Percentiles rank a stretch among this genome's conserved stretches.
These are phyloP conservation scores for Limnephilus auricula DNA, from an alignment of 2,888 invertebrate genomes.

Conservation along the genomic window DNA sequence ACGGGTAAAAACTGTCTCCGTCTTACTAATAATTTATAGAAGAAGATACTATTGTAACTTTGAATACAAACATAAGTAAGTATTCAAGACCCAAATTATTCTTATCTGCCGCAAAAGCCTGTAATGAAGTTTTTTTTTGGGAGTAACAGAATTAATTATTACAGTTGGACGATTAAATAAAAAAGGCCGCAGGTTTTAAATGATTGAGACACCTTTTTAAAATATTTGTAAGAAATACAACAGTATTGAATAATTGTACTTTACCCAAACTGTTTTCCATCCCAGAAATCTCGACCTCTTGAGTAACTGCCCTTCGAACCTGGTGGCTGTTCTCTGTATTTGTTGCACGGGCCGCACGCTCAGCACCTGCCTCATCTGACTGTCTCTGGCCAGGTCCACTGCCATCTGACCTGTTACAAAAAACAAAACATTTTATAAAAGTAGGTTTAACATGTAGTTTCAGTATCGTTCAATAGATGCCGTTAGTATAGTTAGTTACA, in stretches of 20 bases:
- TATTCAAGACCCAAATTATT: neutral
- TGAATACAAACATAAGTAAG: too few relatives aligned
- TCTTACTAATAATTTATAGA: too few relatives aligned
- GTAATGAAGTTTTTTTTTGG: neutral
- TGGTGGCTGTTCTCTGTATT: constrained; percentile 77
- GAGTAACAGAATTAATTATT: neutral
- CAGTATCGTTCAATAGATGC: too few relatives aligned
- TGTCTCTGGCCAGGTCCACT: constrained; percentile 79
- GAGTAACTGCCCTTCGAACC: constrained; percentile 82
- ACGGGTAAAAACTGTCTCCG: too few relatives aligned
- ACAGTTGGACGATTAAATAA: too few relatives aligned
- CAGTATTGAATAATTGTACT: neutral
- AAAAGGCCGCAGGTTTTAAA: too few relatives aligned
- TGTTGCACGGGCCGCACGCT: constrained; percentile 80
- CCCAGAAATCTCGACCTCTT: constrained; percentile 81
- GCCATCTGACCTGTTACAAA: constrained; percentile 78
- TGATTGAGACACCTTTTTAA: neutral
- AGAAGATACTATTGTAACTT: too few relatives aligned
- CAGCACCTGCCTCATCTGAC: constrained; percentile 81
- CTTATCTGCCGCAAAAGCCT: neutral
- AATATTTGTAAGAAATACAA: neutral
- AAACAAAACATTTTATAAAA: too few relatives aligned
- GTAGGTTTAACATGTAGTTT: too few relatives aligned
- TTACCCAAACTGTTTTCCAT: constrained; percentile 82
- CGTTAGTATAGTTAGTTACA: too few relatives aligned